Evolutionary conservation across 2,113 vertebrate species (phyloP), one percentile per base, ranked within the genome.

Genomic region (Hirundichthys speculiger): DNA sequence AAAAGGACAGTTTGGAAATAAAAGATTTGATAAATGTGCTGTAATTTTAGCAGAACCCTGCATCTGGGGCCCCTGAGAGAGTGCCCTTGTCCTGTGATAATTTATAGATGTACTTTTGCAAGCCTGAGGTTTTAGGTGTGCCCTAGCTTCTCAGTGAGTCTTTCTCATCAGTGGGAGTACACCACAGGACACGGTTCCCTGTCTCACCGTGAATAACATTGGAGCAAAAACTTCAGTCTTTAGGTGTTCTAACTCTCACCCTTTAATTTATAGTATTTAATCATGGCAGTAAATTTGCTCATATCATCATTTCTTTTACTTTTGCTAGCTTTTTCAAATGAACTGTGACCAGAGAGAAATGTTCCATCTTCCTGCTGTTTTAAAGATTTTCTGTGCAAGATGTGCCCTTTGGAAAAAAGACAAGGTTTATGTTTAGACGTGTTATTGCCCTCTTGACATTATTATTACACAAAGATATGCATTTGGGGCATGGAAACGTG

Each of bases 21-120:
- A 77, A 77, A 70, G 54, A 69, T 64, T 75, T 90, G 90, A 91
- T 83, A 68, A 91, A 91, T 18, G 84, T 90, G 85, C 47, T 84
- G 86, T 86, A 85, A 90, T 89, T 87, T 87, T 76, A 73, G 75
- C 64, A 75, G 60, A 85, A 64, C 53, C 65, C 53, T 41, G 70
- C 69, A 82, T 73, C 70, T 78, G 52, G 65, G 60, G 58, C 67
- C 86, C 82, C 86, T 79, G 38, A 63, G 89, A 86, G 86, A 85
- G 52, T 30, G 75, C 64, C 74, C 82, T 84, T 84, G 86, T 90
- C 83, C 85, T 61, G 67, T 30, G 56, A 72, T 86, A 88, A 91
- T 90, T 87, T 90, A 88, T 85, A 75, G 59, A 64, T 46, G 64
- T 79, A 54, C 82, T 86, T 83, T 78, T 82, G 78, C 52, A 45